Conservation (phyloP, 1,140 invertebrate species). For the Hylaeus anthracinus region DNA sequence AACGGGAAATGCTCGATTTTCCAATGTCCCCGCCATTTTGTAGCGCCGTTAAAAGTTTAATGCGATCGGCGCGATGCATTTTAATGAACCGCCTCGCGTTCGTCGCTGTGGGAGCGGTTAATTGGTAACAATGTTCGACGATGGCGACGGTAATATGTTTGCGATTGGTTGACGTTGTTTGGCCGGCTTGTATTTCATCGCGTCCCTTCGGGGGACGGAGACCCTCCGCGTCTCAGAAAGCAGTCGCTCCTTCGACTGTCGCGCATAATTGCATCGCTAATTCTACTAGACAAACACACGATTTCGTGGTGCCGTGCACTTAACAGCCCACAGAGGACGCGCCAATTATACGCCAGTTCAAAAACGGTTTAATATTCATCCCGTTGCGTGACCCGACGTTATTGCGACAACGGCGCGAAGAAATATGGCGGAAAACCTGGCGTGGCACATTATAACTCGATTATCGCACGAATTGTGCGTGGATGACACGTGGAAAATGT, state of each 20-base stretch:
- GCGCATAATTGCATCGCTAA: conserved; percentile 48
- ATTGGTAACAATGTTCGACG: conserved; percentile 41
- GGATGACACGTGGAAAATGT: too few species aligned
- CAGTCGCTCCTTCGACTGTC: conserved; percentile 22
- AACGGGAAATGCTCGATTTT: background rate
- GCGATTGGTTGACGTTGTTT: conserved; percentile 26
- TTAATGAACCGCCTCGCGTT: conserved; percentile 27
- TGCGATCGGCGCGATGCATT: conserved; percentile 13
- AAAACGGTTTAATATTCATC: conserved; percentile 48
- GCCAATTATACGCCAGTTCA: conserved; percentile 43
- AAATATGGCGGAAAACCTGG: background rate
- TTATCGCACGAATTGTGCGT: too few species aligned
- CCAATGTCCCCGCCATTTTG: background rate
- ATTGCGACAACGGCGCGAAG: background rate
- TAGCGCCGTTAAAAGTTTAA: conserved; percentile 33
- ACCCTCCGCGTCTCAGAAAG: conserved; percentile 24
- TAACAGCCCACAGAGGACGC: conserved; percentile 39
- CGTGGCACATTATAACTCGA: too few species aligned
- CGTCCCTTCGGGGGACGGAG: conserved; percentile 15
- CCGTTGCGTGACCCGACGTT: background rate
- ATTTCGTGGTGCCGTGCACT: conserved; percentile 19
- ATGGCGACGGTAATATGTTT: conserved; percentile 1
- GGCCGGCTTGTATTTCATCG: conserved; percentile 15
- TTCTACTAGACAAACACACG: conserved; percentile 37
- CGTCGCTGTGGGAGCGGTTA: conserved; percentile 24